These are phyloP conservation scores for Achatina immaculata DNA, from an alignment of 1,140 invertebrate genomes.

Conservation along the genomic window DNA sequence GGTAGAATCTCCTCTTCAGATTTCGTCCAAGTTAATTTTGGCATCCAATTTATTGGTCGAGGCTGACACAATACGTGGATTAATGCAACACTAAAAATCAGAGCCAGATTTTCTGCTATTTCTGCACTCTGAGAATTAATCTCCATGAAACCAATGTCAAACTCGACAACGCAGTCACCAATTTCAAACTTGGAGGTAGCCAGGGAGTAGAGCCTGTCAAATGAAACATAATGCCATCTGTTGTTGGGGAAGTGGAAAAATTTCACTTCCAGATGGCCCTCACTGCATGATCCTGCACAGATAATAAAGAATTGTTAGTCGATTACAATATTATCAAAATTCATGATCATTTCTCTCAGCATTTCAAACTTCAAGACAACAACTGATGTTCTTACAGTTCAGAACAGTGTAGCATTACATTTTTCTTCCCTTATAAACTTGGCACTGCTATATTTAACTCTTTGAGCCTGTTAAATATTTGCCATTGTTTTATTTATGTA, in stretches of 20 bases:
- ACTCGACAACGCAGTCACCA: conserved; percentile 40
- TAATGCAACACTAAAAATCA: conserved; percentile 62
- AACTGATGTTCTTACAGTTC: no score
- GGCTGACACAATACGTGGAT: conserved; percentile 66
- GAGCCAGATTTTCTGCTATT: conserved; percentile 60
- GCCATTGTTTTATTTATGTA: no score
- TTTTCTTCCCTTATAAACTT: no score
- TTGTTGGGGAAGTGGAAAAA: conserved; percentile 53
- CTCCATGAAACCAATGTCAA: conserved; percentile 47
- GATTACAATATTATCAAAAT: no score
- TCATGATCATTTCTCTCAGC: no score
- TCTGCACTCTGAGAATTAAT: conserved; percentile 45
- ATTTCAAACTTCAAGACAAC: no score
- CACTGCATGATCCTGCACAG: conserved; percentile 40
- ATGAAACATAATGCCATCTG: conserved; percentile 49
- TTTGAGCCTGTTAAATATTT: no score
- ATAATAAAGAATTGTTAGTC: not conserved
- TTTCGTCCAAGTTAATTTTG: conserved; percentile 54
- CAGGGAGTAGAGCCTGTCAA: conserved; percentile 41
- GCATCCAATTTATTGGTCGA: conserved; percentile 54
- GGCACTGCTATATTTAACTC: no score
- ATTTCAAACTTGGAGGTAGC: conserved; percentile 45
- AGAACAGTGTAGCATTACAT: no score
- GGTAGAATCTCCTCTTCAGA: conserved; percentile 44
- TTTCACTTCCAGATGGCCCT: conserved; percentile 56